Conservation (phyloP, 2,888 invertebrate genomes). For the Tipula vernalis region DNA sequence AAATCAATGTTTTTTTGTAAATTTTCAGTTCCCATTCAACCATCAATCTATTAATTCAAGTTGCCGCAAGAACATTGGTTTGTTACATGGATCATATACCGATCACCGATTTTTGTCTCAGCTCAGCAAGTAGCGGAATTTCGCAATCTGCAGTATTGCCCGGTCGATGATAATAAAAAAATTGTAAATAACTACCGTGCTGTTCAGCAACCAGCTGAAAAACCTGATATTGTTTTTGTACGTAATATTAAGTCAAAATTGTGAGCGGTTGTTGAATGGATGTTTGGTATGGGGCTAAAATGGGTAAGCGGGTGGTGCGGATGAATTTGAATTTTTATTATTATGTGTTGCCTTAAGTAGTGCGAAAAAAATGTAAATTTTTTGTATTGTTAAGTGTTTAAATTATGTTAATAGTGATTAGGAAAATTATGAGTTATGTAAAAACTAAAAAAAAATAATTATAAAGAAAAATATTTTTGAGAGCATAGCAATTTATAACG, state of each 20-base stretch:
- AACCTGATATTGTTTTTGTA: constrained; percentile 34
- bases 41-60: background rate
- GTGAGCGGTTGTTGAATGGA: constrained; percentile 22
- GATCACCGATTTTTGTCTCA: constrained; percentile 54
- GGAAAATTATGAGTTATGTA: background rate
- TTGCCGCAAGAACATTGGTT: constrained; percentile 21
- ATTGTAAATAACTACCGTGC: constrained; percentile 35
- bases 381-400: background rate
- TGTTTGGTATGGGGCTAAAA: background rate
- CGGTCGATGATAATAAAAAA: constrained; percentile 33
- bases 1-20: background rate
- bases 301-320: background rate
- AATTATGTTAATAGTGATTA: background rate
- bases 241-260: constrained; percentile 35
- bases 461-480: background rate
- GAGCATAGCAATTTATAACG: background rate
- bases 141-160: constrained; percentile 28
- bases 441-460: background rate
- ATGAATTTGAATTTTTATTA: background rate
- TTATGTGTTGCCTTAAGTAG: background rate
- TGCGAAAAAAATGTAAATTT: background rate
- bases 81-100: constrained; percentile 62
- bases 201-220: constrained; percentile 32
- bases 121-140: constrained; percentile 43
- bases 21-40: background rate